phyloP scores from a whole-genome alignment of 1,140 invertebrate species.

The Euura lappo region DNA sequence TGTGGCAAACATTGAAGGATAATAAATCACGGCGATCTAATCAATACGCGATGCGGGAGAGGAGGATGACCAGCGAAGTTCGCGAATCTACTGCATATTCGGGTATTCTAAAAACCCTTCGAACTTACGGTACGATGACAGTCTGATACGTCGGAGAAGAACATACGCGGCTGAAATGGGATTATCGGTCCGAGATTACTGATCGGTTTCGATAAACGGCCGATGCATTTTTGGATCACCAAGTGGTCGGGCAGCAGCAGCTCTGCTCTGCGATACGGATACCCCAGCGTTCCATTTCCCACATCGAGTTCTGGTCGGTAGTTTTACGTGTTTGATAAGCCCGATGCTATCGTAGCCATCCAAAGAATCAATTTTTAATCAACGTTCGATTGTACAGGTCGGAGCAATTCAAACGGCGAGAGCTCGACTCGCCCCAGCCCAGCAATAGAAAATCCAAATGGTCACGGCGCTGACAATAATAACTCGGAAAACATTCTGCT shows the following conservation, averaged over 20 bases:
- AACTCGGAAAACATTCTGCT: background rate
- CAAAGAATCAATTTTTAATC: background rate
- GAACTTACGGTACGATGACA: too few relatives aligned
- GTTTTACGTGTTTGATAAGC: too few relatives aligned
- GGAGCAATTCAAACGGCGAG: slow-evolving; percentile 35
- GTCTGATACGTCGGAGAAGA: too few relatives aligned
- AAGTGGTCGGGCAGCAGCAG: slow-evolving; percentile 52
- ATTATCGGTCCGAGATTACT: too few relatives aligned
- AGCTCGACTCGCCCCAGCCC: slow-evolving; percentile 30
- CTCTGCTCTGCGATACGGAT: slow-evolving; percentile 47
- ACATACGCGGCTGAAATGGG: too few relatives aligned
- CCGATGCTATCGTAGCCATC: slow-evolving; percentile 9
- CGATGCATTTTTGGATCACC: slow-evolving; percentile 57
- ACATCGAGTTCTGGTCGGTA: slow-evolving; percentile 44
- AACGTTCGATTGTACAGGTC: slow-evolving; percentile 26
- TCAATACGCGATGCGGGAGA: too few relatives aligned
- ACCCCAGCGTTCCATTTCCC: slow-evolving; percentile 46
- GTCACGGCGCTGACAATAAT: slow-evolving; percentile 19
- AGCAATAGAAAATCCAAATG: slow-evolving; percentile 33
- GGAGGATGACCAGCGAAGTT: too few relatives aligned
- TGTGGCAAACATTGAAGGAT: too few relatives aligned
- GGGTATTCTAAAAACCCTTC: too few relatives aligned
- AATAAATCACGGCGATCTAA: too few relatives aligned
- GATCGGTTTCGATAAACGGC: slow-evolving; percentile 7
- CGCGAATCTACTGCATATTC: too few relatives aligned